These are phyloP conservation scores for Steatornis caripensis DNA, from an alignment of 2,113 vertebrate genomes.

Conservation along the genomic window DNA sequence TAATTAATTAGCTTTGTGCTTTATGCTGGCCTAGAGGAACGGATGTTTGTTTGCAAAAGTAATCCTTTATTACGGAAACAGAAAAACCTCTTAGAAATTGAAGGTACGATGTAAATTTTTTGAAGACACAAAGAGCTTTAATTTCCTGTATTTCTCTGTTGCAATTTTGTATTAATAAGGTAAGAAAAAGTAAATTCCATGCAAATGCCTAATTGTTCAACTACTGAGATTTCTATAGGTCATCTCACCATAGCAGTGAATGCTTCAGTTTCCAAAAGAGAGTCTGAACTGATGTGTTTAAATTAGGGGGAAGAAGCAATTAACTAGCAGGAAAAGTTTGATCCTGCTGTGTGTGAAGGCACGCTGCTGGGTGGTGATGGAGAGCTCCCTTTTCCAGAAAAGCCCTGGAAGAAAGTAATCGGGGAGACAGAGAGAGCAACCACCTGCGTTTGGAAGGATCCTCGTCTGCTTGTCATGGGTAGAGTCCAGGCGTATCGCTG, in stretches of 20 bases:
- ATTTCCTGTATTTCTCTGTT: background rate
- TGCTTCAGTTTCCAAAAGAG: background rate
- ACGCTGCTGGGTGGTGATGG: background rate
- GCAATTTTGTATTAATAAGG: background rate
- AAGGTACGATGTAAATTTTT: background rate
- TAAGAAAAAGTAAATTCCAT: background rate
- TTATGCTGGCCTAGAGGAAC: background rate
- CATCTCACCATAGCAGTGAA: background rate
- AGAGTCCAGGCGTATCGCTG: fast-evolving
- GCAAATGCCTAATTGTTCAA: background rate
- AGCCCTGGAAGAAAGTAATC: background rate
- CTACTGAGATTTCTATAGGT: background rate
- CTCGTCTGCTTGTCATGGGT: fast-evolving
- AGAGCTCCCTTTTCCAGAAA: background rate
- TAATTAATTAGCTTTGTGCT: background rate
- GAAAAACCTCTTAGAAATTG: background rate
- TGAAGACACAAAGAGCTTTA: background rate
- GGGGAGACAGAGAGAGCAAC: background rate
- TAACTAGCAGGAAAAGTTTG: background rate
- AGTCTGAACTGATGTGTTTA: background rate
- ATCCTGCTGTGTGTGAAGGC: background rate
- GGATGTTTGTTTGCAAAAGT: background rate
- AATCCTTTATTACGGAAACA: background rate
- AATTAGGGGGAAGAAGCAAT: background rate
- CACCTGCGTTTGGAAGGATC: background rate